phyloP scores from a whole-genome alignment of 2,113 vertebrate genomes.

The Solea senegalensis region DNA sequence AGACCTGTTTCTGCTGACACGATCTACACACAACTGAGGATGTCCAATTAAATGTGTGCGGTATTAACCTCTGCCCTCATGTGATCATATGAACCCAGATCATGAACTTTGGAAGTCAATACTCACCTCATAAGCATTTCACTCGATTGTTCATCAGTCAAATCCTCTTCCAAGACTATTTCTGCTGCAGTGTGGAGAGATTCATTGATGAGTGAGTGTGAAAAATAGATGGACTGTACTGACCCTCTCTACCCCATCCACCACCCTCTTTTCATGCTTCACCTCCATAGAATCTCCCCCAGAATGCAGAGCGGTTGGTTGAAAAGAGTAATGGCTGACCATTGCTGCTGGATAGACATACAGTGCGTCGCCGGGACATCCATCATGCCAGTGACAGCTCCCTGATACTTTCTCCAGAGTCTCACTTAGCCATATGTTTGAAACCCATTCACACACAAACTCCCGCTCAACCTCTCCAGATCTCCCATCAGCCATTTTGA shows the following conservation, averaged over 20 bases:
- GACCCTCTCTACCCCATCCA: background rate
- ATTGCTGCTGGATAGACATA: slow-evolving; percentile 53
- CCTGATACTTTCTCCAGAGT: slow-evolving; percentile 34
- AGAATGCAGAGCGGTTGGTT: slow-evolving; percentile 16
- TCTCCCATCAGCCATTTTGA: slow-evolving; percentile 30
- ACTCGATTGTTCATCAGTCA: slow-evolving; percentile 12
- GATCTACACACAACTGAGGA: background rate
- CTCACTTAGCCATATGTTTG: background rate
- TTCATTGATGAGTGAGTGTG: background rate
- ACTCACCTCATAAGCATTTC: slow-evolving; percentile 16
- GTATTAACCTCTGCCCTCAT: slow-evolving; percentile 11
- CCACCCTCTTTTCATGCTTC: slow-evolving; percentile 1
- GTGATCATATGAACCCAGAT: slow-evolving; percentile 10
- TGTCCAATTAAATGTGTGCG: background rate
- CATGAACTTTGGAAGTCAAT: slow-evolving; percentile 5
- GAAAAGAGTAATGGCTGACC: slow-evolving; percentile 46
- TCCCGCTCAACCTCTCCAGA: slow-evolving; percentile 22
- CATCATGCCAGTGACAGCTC: slow-evolving; percentile 52
- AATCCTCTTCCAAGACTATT: background rate
- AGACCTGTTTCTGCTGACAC: slow-evolving; percentile 14
- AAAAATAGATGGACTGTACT: slow-evolving; percentile 13
- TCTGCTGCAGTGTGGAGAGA: background rate
- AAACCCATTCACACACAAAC: slow-evolving; percentile 8
- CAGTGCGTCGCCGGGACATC: slow-evolving; percentile 41
- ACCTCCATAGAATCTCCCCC: slow-evolving; percentile 13